Percentiles rank a stretch among this genome's conserved stretches.
Conservation (phyloP, 2,888 invertebrate genomes). For the Anthophora plumipes region DNA sequence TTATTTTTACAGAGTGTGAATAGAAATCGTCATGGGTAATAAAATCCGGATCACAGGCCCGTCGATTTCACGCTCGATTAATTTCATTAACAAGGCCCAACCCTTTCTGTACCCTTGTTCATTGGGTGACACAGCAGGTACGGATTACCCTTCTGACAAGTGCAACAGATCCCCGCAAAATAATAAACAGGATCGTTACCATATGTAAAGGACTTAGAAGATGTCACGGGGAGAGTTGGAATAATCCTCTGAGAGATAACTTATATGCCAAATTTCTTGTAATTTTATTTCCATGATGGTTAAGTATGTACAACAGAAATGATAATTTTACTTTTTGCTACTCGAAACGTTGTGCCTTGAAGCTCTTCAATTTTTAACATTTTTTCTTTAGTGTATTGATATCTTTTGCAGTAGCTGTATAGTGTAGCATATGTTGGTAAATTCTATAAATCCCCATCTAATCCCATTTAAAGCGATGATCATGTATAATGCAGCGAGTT, state of each 20-base stretch:
- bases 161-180: slow-evolving; percentile 36
- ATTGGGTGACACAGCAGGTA: slow-evolving; percentile 70
- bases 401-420: neutral
- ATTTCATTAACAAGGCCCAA: slow-evolving; percentile 42
- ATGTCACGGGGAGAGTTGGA: slow-evolving; percentile 42
- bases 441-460: slow-evolving; percentile 58
- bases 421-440: slow-evolving; percentile 42
- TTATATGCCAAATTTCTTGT: no score
- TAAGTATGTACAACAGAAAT: no score
- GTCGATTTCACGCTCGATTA: slow-evolving; percentile 42
- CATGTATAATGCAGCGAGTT: slow-evolving; percentile 63
- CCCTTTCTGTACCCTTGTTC: slow-evolving; percentile 42
- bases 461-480: slow-evolving; percentile 63
- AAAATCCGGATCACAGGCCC: neutral
- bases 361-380: no score
- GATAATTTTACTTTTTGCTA: no score
- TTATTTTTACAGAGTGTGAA: neutral
- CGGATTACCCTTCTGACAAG: slow-evolving; percentile 66
- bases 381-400: neutral
- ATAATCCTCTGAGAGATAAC: neutral
- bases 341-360: no score
- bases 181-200: slow-evolving; percentile 49
- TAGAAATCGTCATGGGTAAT: slow-evolving; percentile 25
- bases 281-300: no score
- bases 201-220: slow-evolving; percentile 52